Base-by-base conservation (phyloP, 2,888 invertebrate species). In the Amblyteles armatorius region DNA sequence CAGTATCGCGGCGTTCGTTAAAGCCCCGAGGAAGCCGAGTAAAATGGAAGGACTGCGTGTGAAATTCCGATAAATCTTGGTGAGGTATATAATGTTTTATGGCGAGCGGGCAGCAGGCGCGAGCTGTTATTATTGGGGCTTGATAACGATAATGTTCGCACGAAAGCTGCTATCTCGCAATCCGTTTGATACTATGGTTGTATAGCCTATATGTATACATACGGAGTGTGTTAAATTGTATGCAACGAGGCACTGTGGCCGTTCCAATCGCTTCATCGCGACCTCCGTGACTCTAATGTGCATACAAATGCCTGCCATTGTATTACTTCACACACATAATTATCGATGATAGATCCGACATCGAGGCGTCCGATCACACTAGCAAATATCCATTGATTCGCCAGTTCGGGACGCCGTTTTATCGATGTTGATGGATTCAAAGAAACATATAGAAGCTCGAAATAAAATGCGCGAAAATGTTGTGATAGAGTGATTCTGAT, bases 101-200 rank as follows among this genome's bases (percentile, higher is more conserved):
- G 79, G 77, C 76, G 79, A 77, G 55, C 67, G 78, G 67, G 86
- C 82, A 79, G 73, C 84, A 83, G 78, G 86, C 86, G 85, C 79
- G 83, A 88, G 84, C 88, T 89, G 88, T 91, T 91, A 91, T 91
- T 91, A 91, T 88, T 87, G 86, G 85, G 82, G 84, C 81, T 87
- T 88, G 90, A 91, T 90, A 90, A 90, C 90, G 91, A 91, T 91
- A 90, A 91, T 90, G 90, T 91, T 91, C 90, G 89, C 91, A 87
- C 90, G 89, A 89, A 81, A 87, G 84, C 85, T 86, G 82, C 84
- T 83, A 84, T 87, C 79, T 77, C 84, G 68, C 80, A 68, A 84
- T 84, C 84, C 60, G 68, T 81, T 78, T 84, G 72, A 69, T 57
- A 57, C 57, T 57, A 26, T 26, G 13, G 57, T 55, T 57, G 13